phyloP scores from a whole-genome alignment of 2,113 vertebrate genomes.

The Todiramphus chloris region DNA sequence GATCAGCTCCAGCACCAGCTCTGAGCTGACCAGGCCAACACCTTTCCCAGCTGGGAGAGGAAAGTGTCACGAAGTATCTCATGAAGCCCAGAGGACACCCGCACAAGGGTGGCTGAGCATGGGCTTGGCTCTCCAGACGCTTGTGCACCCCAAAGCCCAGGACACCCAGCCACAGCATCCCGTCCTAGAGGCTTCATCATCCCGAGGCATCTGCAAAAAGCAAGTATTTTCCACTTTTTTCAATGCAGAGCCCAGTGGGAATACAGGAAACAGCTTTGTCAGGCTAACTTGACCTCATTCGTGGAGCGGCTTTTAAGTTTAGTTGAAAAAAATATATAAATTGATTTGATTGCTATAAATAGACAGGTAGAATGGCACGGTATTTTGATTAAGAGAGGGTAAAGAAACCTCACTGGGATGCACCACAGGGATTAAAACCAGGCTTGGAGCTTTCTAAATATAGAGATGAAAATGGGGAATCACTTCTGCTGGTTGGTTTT shows the following conservation, averaged over 20 bases:
- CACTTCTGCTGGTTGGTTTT: neutral
- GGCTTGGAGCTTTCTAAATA: neutral
- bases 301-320: neutral
- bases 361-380: neutral
- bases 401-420: neutral
- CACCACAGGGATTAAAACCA: neutral
- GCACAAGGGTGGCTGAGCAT: neutral
- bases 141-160: neutral
- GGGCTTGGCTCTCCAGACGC: neutral
- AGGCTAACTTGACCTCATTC: neutral
- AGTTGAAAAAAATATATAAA: neutral
- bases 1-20: neutral
- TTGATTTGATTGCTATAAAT: neutral
- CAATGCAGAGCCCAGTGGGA: neutral
- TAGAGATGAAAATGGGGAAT: neutral
- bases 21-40: neutral
- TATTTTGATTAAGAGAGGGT: neutral
- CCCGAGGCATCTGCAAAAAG: neutral
- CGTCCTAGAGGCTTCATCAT: accelerated
- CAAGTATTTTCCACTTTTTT: neutral
- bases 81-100: neutral
- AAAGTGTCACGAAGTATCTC: neutral
- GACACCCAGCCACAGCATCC: neutral
- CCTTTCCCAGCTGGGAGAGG: neutral
- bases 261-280: neutral